A percentile compares a stretch with the other conserved stretches of the same genome.
These are phyloP conservation scores for Salvelinus fontinalis DNA, from an alignment of 2,113 vertebrate species.

Conservation along the genomic window DNA sequence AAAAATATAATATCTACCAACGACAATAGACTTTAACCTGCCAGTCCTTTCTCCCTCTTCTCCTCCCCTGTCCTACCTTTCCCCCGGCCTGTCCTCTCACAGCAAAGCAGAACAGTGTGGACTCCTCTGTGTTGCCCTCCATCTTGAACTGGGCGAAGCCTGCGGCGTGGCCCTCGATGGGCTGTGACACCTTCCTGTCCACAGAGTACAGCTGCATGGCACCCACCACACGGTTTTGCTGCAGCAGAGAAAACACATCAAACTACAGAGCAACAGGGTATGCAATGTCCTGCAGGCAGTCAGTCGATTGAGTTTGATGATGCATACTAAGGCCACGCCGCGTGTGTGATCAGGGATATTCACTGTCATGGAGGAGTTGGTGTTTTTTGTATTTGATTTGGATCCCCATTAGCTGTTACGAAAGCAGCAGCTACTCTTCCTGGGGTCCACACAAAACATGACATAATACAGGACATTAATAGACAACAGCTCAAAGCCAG, in stretches of 20 bases:
- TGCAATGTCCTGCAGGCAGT: too few species aligned
- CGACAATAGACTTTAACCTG: neutral
- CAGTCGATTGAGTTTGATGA: neutral
- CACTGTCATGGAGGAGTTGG: neutral
- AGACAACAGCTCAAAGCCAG: too few species aligned
- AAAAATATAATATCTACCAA: too few species aligned
- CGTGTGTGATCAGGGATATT: neutral
- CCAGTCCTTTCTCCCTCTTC: neutral
- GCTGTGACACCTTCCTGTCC: conserved; percentile 96
- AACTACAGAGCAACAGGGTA: too few species aligned
- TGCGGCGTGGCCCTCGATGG: conserved; percentile 95
- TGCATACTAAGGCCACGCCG: neutral
- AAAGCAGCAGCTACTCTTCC: too few species aligned
- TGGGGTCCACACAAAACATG: too few species aligned
- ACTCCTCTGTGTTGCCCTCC: conserved; percentile 96
- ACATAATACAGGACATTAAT: too few species aligned
- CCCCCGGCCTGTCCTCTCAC: conserved; percentile 96
- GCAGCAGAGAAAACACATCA: neutral
- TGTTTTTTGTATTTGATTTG: too few species aligned
- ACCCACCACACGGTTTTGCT: conserved; percentile 99
- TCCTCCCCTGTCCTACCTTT: conserved; percentile 75
- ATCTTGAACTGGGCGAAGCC: conserved; percentile 98
- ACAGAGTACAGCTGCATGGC: conserved; percentile 99
- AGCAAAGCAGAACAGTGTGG: conserved; percentile 97
- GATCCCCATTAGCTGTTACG: too few species aligned